Conservation (phyloP, 1,140 invertebrate species). For the Apocrypta bakeri region DNA sequence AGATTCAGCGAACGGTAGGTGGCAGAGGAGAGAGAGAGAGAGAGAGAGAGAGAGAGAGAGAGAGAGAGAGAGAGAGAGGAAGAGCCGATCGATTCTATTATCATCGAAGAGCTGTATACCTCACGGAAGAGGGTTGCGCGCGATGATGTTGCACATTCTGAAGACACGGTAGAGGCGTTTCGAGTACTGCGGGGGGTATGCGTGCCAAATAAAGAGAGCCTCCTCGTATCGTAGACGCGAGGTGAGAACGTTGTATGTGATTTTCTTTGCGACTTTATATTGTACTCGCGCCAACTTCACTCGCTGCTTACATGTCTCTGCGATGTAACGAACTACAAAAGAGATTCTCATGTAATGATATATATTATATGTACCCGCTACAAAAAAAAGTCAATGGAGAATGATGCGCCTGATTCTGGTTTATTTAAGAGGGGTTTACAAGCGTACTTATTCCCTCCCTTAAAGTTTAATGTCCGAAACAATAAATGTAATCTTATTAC, state of each 20-base stretch:
- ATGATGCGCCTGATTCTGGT: not conserved
- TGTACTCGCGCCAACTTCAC: not conserved
- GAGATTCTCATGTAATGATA: too few relatives aligned
- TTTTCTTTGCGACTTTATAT: not conserved
- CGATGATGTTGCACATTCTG: constrained; percentile 62
- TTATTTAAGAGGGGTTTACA: too few relatives aligned
- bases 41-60: constrained; percentile 1
- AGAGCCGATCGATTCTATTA: constrained; percentile 21
- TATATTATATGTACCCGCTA: too few relatives aligned
- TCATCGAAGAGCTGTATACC: constrained; percentile 39
- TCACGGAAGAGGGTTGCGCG: constrained; percentile 43
- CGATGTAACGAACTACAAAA: too few relatives aligned
- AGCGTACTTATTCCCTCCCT: too few relatives aligned
- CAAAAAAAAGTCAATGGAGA: not conserved
- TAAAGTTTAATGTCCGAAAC: too few relatives aligned
- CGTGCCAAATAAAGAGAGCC: constrained; percentile 43
- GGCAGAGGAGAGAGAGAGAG: not conserved
- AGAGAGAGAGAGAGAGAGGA: not conserved
- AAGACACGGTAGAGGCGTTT: constrained; percentile 69
- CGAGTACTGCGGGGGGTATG: constrained; percentile 62
- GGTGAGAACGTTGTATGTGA: constrained; percentile 11
- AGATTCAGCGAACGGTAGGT: not conserved
- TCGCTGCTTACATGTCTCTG: not conserved
- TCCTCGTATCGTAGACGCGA: not conserved
- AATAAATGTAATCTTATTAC: too few relatives aligned